Evolutionary conservation across 1,140 invertebrate genomes (phyloP), one percentile per base, ranked within the genome.

Genomic region (Lutraria rhynchaena): DNA sequence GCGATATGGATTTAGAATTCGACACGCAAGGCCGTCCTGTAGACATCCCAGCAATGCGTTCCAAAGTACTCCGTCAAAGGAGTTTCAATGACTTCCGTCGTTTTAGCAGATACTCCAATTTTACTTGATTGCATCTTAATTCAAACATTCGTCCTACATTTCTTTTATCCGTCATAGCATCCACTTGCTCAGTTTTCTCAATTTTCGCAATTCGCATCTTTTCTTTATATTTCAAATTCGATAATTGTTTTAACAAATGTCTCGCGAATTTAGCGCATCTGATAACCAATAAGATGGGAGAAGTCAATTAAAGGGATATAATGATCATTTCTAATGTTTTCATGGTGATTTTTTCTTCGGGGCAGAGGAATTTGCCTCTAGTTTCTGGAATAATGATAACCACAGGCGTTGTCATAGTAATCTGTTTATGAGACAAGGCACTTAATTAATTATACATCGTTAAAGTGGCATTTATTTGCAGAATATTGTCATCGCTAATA

Each of bases 201-300:
- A 37, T 33, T 37, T 63, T 63, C 60, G 27, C 24, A 33, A 63
- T 27, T 17, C 31, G 29, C 3, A n/a, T 33, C 27, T 33, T 33
- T 63, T 33, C 1, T 55, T 41, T 35, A 5, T n/a, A 31, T 41
- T 65, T 55, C 63, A 41, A 27, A 37, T 67, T 77, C 67, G 61
- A 78, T 78, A 78, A 78, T 78, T 78, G 35, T 49, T 78, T 55
- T 65, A 78, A 78, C 63, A 78, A 78, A 78, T 78, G 75, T 24
- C 49, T 49, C 29, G 22, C 49, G 49, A 57, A 57, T 57, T 37
- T 55, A 24, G 46, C 41, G 17, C 33, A 27, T 41, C 37, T 41
- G 5, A 41, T 41, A 41, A 15, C 37, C 37, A 7, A 15, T 41
- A 7, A 41, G 37, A 41, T 5, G 37, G 5, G 5, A 41, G 37